Evolutionary conservation across 2,888 invertebrate genomes (phyloP).

Genomic region (Autographa pulchrina): DNA sequence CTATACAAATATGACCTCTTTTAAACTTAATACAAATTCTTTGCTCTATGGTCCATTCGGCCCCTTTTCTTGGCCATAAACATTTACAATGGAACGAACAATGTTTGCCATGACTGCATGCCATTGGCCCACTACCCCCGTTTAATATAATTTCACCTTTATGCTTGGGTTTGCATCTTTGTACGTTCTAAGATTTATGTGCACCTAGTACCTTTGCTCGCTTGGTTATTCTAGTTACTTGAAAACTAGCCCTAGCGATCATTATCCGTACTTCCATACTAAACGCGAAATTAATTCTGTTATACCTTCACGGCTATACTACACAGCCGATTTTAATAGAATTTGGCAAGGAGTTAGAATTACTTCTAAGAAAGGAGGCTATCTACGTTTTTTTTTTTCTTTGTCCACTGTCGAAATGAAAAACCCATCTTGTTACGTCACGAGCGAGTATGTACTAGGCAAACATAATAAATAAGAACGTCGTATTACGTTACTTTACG

Average conservation of each 20-base stretch:
- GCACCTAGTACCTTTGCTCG: slow-evolving; percentile 31
- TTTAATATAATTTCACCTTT: slow-evolving; percentile 52
- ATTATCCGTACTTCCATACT: too few relatives aligned
- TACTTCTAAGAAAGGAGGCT: too few relatives aligned
- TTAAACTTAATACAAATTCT: slow-evolving; percentile 28
- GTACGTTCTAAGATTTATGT: slow-evolving; percentile 32
- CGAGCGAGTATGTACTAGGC: slow-evolving; percentile 48
- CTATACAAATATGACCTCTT: slow-evolving; percentile 44
- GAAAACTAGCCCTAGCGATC: slow-evolving; percentile 20
- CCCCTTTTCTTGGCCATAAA: slow-evolving; percentile 42
- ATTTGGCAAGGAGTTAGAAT: too few relatives aligned
- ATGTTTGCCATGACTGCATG: slow-evolving; percentile 49
- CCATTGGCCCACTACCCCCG: slow-evolving; percentile 46
- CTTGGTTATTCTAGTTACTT: slow-evolving; percentile 15
- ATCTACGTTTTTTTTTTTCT: too few relatives aligned
- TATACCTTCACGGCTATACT: too few relatives aligned
- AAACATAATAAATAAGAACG: slow-evolving; percentile 52
- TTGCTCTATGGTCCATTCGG: slow-evolving; percentile 42
- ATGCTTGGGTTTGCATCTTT: slow-evolving; percentile 48
- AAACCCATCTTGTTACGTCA: slow-evolving; percentile 22
- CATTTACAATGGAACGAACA: slow-evolving; percentile 55
- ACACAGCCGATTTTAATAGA: too few relatives aligned
- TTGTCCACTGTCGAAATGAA: too few relatives aligned
- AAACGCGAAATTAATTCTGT: too few relatives aligned
- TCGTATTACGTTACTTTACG: slow-evolving; percentile 43